These are phyloP conservation scores for Drosophila cognata DNA, from an alignment of 2,888 invertebrate genomes.

Conservation along the genomic window DNA sequence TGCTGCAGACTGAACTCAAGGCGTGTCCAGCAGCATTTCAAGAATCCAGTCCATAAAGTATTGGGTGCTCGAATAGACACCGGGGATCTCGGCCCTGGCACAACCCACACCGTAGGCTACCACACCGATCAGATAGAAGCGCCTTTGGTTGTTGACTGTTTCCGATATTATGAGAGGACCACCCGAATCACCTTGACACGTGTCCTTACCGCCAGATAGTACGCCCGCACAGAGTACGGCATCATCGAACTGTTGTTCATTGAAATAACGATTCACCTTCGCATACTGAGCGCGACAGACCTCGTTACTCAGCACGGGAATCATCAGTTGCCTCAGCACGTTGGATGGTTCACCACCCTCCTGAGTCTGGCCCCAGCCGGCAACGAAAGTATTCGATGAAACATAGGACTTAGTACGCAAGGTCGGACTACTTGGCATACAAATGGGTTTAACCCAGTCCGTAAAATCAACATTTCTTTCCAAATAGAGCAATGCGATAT, in stretches of 20 bases:
- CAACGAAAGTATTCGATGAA: conserved; percentile 88
- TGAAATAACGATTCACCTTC: conserved; percentile 66
- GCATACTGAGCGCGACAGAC: conserved; percentile 86
- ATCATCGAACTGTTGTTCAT: conserved; percentile 81
- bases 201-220: conserved; percentile 82
- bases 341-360: conserved; percentile 88
- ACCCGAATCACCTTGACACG: conserved; percentile 84
- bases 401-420: conserved; percentile 87
- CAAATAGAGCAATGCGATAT: conserved; percentile 91
- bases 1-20: conserved; percentile 15
- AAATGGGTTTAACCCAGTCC: conserved; percentile 89
- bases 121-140: conserved; percentile 87
- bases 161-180: conserved; percentile 84
- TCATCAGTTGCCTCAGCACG: conserved; percentile 88
- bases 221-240: conserved; percentile 83
- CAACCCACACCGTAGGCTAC: conserved; percentile 89
- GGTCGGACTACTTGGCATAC: conserved; percentile 88
- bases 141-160: conserved; percentile 43
- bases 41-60: conserved; percentile 88
- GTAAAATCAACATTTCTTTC: conserved; percentile 86
- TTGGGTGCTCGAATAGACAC: conserved; percentile 88
- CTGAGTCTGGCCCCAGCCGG: conserved; percentile 87
- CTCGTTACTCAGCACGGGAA: conserved; percentile 89
- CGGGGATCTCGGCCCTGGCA: conserved; percentile 87
- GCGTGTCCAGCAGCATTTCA: conserved; percentile 79